A percentile compares a stretch with the other conserved stretches of the same genome.
Conservation (phyloP, 1,140 invertebrate species). For the Sitophilus oryzae region DNA sequence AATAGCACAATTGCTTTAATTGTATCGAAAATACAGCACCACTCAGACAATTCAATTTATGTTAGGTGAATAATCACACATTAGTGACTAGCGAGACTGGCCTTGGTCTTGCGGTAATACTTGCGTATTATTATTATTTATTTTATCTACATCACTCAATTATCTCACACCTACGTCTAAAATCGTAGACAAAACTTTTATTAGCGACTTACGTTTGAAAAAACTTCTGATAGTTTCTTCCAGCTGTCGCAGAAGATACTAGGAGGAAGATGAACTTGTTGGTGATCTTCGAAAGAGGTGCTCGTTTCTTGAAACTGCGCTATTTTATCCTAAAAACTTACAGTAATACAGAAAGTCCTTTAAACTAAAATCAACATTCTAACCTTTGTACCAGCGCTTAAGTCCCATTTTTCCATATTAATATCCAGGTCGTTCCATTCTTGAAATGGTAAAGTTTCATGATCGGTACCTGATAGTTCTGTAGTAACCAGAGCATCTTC, state of each 20-base stretch:
- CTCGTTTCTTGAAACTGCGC: neutral
- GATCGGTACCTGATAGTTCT: constrained; percentile 8
- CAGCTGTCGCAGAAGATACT: constrained; percentile 15
- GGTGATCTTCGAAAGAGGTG: constrained; percentile 23
- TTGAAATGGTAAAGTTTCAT: constrained; percentile 23
- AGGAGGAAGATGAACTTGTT: constrained; percentile 21
- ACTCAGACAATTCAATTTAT: too few relatives aligned
- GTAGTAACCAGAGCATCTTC: neutral
- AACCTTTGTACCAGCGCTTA: constrained; percentile 11
- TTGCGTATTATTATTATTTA: too few relatives aligned
- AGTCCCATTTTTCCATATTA: constrained; percentile 36
- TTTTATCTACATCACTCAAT: too few relatives aligned
- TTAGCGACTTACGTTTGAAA: constrained; percentile 26
- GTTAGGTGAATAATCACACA: too few relatives aligned
- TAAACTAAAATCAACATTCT: too few relatives aligned
- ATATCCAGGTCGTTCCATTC: constrained; percentile 34
- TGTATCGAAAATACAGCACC: too few relatives aligned
- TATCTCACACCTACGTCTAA: too few relatives aligned
- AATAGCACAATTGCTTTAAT: too few relatives aligned
- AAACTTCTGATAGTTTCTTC: constrained; percentile 29
- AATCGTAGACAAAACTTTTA: too few relatives aligned
- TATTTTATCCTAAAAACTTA: constrained; percentile 2
- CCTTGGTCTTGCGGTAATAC: too few relatives aligned
- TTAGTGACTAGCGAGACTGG: too few relatives aligned
- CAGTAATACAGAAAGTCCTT: too few relatives aligned